phyloP scores from a whole-genome alignment of 2,797 vertebrate genomes.

The Sarcoramphus papa region DNA sequence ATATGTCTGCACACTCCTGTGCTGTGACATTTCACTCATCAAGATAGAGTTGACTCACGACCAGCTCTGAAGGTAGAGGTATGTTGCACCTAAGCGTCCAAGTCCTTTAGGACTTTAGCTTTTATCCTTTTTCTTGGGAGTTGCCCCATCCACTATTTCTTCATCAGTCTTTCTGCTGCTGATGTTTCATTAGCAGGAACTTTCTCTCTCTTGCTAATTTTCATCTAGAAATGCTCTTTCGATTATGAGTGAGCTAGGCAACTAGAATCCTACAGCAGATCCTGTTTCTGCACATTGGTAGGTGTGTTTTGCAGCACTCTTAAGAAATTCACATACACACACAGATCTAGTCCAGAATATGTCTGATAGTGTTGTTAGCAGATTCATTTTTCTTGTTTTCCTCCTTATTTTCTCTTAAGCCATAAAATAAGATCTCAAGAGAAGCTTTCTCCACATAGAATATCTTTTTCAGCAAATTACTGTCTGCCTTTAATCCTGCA shows the following conservation, averaged over 20 bases:
- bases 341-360: neutral
- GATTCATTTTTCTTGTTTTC: neutral
- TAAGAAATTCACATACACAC: neutral
- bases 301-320: neutral
- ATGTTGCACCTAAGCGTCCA: neutral
- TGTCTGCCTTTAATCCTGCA: neutral
- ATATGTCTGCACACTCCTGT: neutral
- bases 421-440: neutral
- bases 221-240: neutral
- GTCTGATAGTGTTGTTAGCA: neutral
- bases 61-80: neutral
- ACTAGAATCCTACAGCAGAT: neutral
- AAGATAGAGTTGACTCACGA: accelerated
- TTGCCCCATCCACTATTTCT: neutral
- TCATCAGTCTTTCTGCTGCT: neutral
- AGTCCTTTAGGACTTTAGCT: neutral
- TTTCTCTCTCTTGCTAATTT: neutral
- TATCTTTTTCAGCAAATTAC: neutral
- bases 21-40: neutral
- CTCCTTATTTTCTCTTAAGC: neutral
- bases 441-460: neutral
- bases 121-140: neutral
- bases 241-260: neutral
- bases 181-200: neutral
- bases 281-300: neutral